phyloP scores from a whole-genome alignment of 2,113 vertebrate genomes.

The Indri indri region DNA sequence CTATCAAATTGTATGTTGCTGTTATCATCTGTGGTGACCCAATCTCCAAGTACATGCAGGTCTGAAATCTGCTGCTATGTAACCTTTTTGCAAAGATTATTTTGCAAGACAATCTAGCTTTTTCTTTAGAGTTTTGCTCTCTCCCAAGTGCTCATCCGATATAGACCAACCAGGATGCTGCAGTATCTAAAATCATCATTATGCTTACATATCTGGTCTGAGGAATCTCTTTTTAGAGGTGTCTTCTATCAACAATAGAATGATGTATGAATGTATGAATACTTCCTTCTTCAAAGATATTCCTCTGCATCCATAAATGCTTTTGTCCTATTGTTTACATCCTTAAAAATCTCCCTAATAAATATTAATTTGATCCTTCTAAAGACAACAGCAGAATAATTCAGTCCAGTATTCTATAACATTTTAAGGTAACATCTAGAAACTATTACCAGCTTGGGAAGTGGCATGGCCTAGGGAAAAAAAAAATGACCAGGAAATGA shows the following conservation, averaged over 20 bases:
- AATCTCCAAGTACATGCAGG: rapidly evolving
- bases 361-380: neutral
- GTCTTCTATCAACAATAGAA: neutral
- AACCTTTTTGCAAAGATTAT: neutral
- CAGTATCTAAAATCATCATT: neutral
- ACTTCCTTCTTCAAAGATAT: neutral
- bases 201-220: neutral
- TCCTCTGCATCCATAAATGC: neutral
- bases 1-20: neutral
- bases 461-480: neutral
- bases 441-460: neutral
- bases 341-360: neutral
- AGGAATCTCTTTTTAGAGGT: neutral
- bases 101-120: neutral
- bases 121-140: neutral
- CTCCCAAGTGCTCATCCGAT: rapidly evolving
- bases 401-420: neutral
- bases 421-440: neutral
- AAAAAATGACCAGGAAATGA: neutral
- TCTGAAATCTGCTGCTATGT: neutral
- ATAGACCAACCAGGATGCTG: neutral
- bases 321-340: neutral
- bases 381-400: neutral
- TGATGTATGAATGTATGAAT: neutral
- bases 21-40: neutral